Base-by-base conservation (phyloP, 2,797 vertebrate genomes). In the Aulostomus chinensis region DNA sequence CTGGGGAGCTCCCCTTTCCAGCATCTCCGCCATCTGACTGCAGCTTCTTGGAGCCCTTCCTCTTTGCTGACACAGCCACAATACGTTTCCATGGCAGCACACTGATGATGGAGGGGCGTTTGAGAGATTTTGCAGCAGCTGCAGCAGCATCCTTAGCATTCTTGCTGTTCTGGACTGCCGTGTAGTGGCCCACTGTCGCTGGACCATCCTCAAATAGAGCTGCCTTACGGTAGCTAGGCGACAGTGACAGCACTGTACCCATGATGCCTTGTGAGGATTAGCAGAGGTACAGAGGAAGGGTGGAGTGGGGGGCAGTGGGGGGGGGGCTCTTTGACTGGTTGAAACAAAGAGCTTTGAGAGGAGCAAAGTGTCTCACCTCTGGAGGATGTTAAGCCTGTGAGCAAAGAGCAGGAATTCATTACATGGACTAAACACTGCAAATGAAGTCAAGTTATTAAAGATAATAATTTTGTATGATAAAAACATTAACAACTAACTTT, bases 71-170 rank as follows among this genome's bases (percentile, higher is more conserved):
- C 33, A 92, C 95, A 0, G 94, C 94, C 68, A 94, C 94, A 4
- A 96, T 94, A 40, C 94, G 89, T 76, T 96, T 96, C 94, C 95
- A 96, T 13, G 95, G 94, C 71, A 97, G 81, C 72, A 93, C 92
- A 0, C 91, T 94, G 45, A 97, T 95, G 56, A 97, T 88, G 24
- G 94, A 95, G 49, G 94, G 94, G 3, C 94, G 92, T 64, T 96
- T 95, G 61, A 94, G 88, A 78, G 82, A 91, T 83, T 94, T 95
- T 1, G 77, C 61, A 0, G 81, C 68, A 0, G 82, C 59, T 0
- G 81, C 28, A 0, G 81, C 58, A 0, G 81, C 76, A 68, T 95
- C 94, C 87, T 95, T 96, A 58, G 94, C 92, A 7, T 94, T 95
- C 87, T 94, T 95, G 88, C 94, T 94, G 86, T 95, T 95, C 84